These are phyloP conservation scores for Amphiura filiformis DNA, from an alignment of 35 echinoderm and acorn worm species.

Conservation along the genomic window DNA sequence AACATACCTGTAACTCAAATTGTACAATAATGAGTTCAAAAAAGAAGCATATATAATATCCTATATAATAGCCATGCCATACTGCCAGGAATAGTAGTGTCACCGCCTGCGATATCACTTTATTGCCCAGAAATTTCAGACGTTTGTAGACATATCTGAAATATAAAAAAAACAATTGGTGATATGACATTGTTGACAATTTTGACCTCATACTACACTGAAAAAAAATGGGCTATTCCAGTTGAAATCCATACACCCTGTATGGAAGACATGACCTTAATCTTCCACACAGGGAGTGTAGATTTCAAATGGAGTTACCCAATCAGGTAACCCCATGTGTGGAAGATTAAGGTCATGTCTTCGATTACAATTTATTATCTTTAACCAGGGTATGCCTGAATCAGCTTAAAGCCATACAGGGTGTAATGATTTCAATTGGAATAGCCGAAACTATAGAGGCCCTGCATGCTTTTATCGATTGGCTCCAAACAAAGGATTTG, in stretches of 20 bases:
- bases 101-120: slow-evolving; percentile 55
- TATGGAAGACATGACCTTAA: too few relatives aligned
- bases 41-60: slow-evolving; percentile 79
- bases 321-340: too few relatives aligned
- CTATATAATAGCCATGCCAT: slow-evolving; percentile 82
- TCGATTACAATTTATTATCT: too few relatives aligned
- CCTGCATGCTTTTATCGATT: too few relatives aligned
- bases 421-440: too few relatives aligned
- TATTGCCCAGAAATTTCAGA: slow-evolving; percentile 69
- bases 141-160: slow-evolving; percentile 86
- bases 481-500: too few relatives aligned
- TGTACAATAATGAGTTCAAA: slow-evolving; percentile 51
- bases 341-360: too few relatives aligned
- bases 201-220: neutral
- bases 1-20: slow-evolving; percentile 67
- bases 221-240: too few relatives aligned
- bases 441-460: too few relatives aligned
- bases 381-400: neutral
- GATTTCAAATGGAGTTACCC: too few relatives aligned
- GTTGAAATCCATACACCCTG: too few relatives aligned
- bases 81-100: slow-evolving; percentile 78
- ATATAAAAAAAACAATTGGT: neutral
- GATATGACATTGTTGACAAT: neutral
- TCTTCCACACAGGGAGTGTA: too few relatives aligned
- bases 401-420: neutral